A percentile compares a stretch with the other conserved stretches of the same genome.
These are phyloP conservation scores for Parapristionchus giblindavisi DNA, from an alignment of 2,888 invertebrate species.

Conservation along the genomic window DNA sequence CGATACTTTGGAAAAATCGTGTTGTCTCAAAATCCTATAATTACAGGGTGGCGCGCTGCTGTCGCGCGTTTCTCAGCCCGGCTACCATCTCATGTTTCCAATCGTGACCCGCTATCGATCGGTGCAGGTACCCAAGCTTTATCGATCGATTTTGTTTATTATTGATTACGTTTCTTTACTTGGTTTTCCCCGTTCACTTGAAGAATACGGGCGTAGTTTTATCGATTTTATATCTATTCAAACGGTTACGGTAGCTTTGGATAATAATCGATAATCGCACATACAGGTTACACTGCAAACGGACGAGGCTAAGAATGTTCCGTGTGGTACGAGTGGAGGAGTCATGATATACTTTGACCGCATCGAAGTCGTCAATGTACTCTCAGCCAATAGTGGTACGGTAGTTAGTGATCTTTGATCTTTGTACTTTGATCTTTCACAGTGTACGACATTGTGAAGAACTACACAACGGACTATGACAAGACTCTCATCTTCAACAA, in stretches of 20 bases:
- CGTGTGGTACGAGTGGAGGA: conserved; percentile 90
- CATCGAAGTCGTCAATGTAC: conserved; percentile 88
- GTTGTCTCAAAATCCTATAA: background rate
- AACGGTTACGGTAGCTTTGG: background rate
- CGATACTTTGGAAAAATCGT: background rate
- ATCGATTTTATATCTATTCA: no score
- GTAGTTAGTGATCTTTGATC: background rate
- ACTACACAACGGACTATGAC: conserved; percentile 90
- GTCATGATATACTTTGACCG: conserved; percentile 91
- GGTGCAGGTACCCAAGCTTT: conserved; percentile 76
- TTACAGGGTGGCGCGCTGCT: conserved; percentile 84
- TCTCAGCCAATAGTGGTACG: conserved; percentile 80
- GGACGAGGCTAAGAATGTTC: conserved; percentile 92
- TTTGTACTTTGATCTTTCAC: conserved; percentile 44
- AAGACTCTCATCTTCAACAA: conserved; percentile 88
- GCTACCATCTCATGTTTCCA: conserved; percentile 90
- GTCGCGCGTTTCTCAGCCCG: conserved; percentile 83
- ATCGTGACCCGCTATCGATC: conserved; percentile 82
- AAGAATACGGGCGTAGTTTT: background rate
- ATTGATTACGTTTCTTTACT: no score
- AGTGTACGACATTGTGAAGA: conserved; percentile 86
- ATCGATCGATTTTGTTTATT: no score
- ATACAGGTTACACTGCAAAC: conserved; percentile 86
- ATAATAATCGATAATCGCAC: background rate
- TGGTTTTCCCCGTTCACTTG: background rate